Base-by-base conservation (phyloP, 2,888 invertebrate genomes). In the Abrostola tripartita region DNA sequence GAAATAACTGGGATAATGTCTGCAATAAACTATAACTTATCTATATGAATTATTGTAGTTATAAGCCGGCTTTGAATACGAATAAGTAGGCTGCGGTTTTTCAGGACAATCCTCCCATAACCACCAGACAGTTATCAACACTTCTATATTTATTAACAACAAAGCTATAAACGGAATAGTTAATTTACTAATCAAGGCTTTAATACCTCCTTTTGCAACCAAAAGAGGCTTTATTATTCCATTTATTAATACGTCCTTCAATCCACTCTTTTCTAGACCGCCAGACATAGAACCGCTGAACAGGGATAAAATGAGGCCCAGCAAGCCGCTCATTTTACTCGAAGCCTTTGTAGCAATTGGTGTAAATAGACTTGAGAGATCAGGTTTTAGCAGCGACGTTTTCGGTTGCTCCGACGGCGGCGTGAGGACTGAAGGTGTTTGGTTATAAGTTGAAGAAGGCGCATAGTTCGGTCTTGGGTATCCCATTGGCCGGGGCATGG, bases 101-200 rank as follows among this genome's bases (percentile, higher is more conserved):
- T 81, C 77, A 0, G 89, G 87, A 72, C 94, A 92, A 49, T 94
- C 94, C 52, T 95, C 95, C 95, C 95, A 95, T 44, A 95, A 65
- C 94, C 95, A 95, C 95, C 95, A 95, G 1, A 93, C 80, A 7
- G 89, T 89, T 10, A 93, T 79, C 71, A 95, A 77, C 37, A 95
- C 88, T 69, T 95, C 93, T 41, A 93, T 64, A 78, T 95, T 94
- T 11, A 95, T 91, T 63, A 93, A 83, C 24, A 94, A 51, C 62
- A 95, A 76, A 9, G 90, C 81, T 74, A 95, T 84, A 52, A 94
- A 68, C 42, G 95, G 95, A n/a, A 95, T 88, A 5, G 90, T 81
- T 51, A 94, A 74, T 77, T 92, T 94, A 76, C 90, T 88, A 49
- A 95, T 90, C 62, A 95, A 72, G 6, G 90, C 81, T 71, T 93